Evolutionary conservation across 2,888 invertebrate genomes (phyloP).

Genomic region (Drosophila affinis): DNA sequence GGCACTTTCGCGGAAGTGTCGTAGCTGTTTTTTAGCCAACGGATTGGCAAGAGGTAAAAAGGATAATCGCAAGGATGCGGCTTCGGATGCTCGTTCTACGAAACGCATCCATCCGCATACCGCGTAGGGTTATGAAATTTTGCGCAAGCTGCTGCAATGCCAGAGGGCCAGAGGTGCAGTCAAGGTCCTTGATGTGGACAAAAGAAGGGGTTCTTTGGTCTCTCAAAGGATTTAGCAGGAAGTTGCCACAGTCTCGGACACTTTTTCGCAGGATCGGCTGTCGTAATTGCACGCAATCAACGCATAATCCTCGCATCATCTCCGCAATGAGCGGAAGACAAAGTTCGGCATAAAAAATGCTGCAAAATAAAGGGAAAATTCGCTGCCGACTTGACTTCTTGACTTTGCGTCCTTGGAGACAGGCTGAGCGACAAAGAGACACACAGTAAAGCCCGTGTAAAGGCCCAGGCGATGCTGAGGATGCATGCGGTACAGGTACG

Average conservation of each 20-base stretch:
- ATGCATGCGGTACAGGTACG: conserved; percentile 44
- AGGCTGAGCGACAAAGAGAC: neutral
- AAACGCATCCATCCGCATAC: conserved; percentile 26
- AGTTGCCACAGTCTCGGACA: conserved; percentile 34
- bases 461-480: neutral
- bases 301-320: conserved; percentile 72
- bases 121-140: conserved; percentile 78
- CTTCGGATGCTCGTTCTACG: conserved; percentile 41
- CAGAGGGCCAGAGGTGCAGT: conserved; percentile 9
- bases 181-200: conserved; percentile 46
- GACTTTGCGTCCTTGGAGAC: conserved; percentile 35
- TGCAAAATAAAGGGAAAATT: conserved; percentile 3
- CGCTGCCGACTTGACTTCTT: conserved; percentile 28
- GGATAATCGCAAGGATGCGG: conserved; percentile 37
- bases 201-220: conserved; percentile 58
- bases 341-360: conserved; percentile 27
- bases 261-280: conserved; percentile 22
- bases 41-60: conserved; percentile 80
- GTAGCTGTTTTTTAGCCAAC: conserved; percentile 69
- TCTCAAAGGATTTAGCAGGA: conserved; percentile 72
- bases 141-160: conserved; percentile 67
- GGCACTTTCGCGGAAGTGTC: conserved; percentile 58
- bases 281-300: conserved; percentile 71
- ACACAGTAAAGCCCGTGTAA: neutral
- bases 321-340: conserved; percentile 46